Evolutionary conservation across 2,113 vertebrate genomes (phyloP), one percentile per base, ranked within the genome.

Genomic region (Pedetes capensis): DNA sequence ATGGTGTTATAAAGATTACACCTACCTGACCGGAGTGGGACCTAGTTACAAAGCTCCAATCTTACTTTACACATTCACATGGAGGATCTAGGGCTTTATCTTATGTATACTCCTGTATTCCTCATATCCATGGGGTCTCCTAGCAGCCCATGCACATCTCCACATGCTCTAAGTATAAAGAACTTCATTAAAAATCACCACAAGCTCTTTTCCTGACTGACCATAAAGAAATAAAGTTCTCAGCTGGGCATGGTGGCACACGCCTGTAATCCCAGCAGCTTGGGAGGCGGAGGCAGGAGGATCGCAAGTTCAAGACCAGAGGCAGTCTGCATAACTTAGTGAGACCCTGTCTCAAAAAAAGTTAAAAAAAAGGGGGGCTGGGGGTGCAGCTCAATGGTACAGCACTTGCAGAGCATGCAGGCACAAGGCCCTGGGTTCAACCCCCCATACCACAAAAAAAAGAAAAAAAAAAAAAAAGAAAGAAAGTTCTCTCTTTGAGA

Each of bases 121-220:
- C 68, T 47, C 44, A 42, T 32, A 75, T 83, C n/a, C 29, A 3
- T 11, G n/a, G 10, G 29, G 23, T 25, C 27, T 34, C 34, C 42
- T 18, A 5, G 8, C n/a, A 71, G 8, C 42, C 94, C 72, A 49
- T 37, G 47, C 61, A 78, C 55, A 49, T 39, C n/a, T 83, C 55
- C 44, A 37, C 7, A 85, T 91, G 59, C 37, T 89, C 47, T 69
- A 53, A 42, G 68, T 69, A 5, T 66, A 83, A 81, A 64, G 9
- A 89, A 53, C 29, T 68, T 94, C 47, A 57, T 91, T 89, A 87
- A 92, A 97, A 94, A 86, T 72, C 68, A 79, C 68, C 74, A 91
- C 27, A 71, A 74, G 23, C 49, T 84, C 29, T 79, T 93, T 88
- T 23, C 44, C 32, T 57, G 89, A 93, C 23, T 69, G 53, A 66